These are phyloP conservation scores for Xenentodon cancila DNA, from an alignment of 2,797 vertebrate genomes.

Conservation along the genomic window DNA sequence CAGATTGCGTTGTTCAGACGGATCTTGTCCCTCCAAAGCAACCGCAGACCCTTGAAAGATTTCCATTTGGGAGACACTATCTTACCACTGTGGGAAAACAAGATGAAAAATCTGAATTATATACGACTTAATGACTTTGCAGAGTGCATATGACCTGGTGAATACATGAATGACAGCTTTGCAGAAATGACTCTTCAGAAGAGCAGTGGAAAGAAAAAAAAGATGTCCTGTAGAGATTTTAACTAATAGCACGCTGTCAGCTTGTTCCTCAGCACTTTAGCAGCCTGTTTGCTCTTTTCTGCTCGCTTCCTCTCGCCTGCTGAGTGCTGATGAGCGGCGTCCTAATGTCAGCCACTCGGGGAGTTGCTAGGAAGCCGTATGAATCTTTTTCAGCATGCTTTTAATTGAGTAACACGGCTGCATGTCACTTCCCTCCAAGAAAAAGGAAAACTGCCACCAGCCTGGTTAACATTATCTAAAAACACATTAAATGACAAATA, in stretches of 20 bases:
- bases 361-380: constrained; percentile 79
- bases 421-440: constrained; percentile 28
- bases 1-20: constrained; percentile 98
- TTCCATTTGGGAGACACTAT: constrained; percentile 99
- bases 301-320: constrained; percentile 40
- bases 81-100: constrained; percentile 84
- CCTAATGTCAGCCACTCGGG: constrained; percentile 55
- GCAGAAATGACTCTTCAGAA: background rate
- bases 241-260: constrained; percentile 52
- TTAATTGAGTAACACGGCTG: constrained; percentile 48
- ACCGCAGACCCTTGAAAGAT: constrained; percentile 94
- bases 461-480: constrained; percentile 11
- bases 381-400: constrained; percentile 52
- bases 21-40: constrained; percentile 97
- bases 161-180: background rate
- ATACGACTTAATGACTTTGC: too few relatives aligned
- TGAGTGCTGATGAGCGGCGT: constrained; percentile 39
- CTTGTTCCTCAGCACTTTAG: constrained; percentile 37
- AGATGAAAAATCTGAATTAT: background rate
- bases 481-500: too few relatives aligned
- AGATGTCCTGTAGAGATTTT: constrained; percentile 48
- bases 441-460: constrained; percentile 27
- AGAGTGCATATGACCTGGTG: too few relatives aligned
- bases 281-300: constrained; percentile 49
- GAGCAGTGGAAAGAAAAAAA: constrained; percentile 15